Evolutionary conservation across 92 coral and sea anemone species (phyloP).

Genomic region (Bergia puertoricense): DNA sequence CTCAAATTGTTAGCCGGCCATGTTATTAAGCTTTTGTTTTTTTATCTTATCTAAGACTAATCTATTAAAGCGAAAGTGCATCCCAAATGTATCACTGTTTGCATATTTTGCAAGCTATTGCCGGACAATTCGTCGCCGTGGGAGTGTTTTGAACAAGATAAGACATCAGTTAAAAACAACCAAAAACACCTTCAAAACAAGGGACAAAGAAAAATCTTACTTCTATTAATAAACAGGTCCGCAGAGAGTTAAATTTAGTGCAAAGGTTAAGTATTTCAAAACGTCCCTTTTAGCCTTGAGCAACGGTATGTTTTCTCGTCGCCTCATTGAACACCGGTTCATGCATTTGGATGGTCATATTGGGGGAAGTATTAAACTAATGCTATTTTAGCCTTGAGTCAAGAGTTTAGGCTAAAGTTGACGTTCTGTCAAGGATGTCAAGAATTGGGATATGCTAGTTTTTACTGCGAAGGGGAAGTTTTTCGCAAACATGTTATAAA

Average conservation of each 20-base stretch:
- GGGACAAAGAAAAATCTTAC: neutral
- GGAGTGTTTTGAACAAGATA: slow-evolving; percentile 1
- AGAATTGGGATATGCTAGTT: neutral
- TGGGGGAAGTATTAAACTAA: too few species aligned
- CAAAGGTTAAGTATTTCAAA: neutral
- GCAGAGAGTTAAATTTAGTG: neutral
- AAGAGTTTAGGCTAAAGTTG: too few species aligned
- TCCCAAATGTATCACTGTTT: neutral
- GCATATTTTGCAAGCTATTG: neutral
- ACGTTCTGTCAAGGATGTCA: too few species aligned
- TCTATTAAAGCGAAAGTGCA: neutral
- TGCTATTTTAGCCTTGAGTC: too few species aligned
- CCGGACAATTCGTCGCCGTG: neutral
- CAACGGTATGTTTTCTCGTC: neutral
- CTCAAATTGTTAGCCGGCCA: neutral
- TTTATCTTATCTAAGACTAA: slow-evolving; percentile 18
- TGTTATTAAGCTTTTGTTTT: neutral
- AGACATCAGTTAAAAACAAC: neutral
- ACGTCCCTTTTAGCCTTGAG: neutral
- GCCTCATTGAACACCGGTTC: neutral
- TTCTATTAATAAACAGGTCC: neutral
- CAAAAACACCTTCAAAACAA: neutral
- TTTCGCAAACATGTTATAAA: too few species aligned
- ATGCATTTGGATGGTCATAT: neutral
- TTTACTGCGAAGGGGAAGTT: neutral